Conservation (phyloP, 2,113 vertebrate genomes). For the Ovis aries region ARS-UI_Ramb_v3.0 NC_056071.1:49110501-49111000, state of each 20-base stretch:
- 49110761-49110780: neutral
- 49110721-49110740: neutral
- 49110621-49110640: neutral
- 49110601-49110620: neutral
- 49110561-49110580: neutral
- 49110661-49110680: neutral
- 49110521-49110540: neutral
- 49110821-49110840: neutral
- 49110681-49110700: neutral
- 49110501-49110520: neutral
- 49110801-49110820: neutral
- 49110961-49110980: neutral
- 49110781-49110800: neutral
- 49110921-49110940: neutral
- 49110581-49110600: neutral
- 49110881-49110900: neutral
- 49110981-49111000: neutral
- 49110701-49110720: neutral
- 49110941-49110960: neutral
- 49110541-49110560: neutral
- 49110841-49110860: neutral
- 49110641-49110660: neutral
- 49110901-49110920: neutral
- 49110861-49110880: neutral
- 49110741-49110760: neutral